Evolutionary conservation across 2,797 vertebrate genomes (phyloP).

Genomic region (Anguilla megastoma): DNA sequence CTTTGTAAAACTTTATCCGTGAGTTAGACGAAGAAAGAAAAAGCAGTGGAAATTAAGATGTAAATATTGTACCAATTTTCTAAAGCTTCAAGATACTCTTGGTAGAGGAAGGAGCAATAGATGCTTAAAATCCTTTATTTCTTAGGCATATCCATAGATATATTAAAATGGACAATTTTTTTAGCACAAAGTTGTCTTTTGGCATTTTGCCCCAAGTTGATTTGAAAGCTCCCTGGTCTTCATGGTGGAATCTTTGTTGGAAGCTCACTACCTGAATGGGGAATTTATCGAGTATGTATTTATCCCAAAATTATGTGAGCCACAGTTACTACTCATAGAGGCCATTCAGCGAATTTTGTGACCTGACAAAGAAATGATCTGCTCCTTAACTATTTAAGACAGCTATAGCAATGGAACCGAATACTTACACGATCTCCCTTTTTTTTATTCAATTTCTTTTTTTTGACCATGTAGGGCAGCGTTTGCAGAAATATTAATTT

Average conservation of each 20-base stretch:
- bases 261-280: neutral
- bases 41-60: neutral
- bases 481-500: too few species aligned
- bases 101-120: neutral
- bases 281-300: neutral
- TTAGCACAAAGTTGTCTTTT: neutral
- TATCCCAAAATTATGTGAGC: neutral
- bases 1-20: neutral
- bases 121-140: neutral
- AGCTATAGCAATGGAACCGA: neutral
- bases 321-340: neutral
- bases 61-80: neutral
- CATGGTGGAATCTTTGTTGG: neutral
- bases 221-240: neutral
- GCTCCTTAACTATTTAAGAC: neutral
- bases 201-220: neutral
- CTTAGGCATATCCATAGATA: too few species aligned
- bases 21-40: neutral
- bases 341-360: neutral
- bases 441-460: neutral
- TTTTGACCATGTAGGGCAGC: too few species aligned
- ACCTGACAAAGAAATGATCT: neutral
- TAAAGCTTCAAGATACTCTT: neutral
- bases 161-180: too few species aligned
- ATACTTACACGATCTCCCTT: neutral